phyloP scores from a whole-genome alignment of 1,140 invertebrate species.

The Rhyzopertha dominica region DNA sequence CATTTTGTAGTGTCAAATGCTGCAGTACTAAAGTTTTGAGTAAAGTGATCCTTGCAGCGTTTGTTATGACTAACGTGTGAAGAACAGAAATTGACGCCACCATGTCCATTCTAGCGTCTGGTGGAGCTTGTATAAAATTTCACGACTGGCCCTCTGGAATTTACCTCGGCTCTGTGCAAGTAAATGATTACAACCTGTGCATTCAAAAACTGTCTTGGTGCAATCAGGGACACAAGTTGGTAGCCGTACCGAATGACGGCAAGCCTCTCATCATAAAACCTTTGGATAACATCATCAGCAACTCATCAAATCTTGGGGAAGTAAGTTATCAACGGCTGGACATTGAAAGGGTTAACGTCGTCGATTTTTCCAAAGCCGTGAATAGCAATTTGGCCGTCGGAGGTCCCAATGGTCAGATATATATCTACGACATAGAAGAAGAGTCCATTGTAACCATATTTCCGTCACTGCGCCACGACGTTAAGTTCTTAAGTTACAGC shows the following conservation, averaged over 20 bases:
- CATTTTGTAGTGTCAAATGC: too few species aligned
- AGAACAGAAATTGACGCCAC: too few species aligned
- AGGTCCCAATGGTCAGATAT: slow-evolving; percentile 11
- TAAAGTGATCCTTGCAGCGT: too few species aligned
- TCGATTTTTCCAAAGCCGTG: slow-evolving; percentile 13
- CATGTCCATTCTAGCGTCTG: slow-evolving; percentile 24
- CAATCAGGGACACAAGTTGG: slow-evolving; percentile 13
- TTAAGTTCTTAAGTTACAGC: slow-evolving; percentile 17
- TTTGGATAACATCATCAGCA: not conserved
- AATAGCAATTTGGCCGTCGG: slow-evolving; percentile 15
- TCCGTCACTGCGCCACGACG: slow-evolving; percentile 6
- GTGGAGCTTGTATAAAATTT: slow-evolving; percentile 20
- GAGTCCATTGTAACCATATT: slow-evolving; percentile 3
- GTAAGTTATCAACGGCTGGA: not conserved
- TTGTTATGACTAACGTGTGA: too few species aligned
- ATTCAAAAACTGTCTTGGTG: slow-evolving; percentile 24
- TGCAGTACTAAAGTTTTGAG: too few species aligned
- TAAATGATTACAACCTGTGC: slow-evolving; percentile 1
- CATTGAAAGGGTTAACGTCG: slow-evolving; percentile 1
- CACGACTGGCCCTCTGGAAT: slow-evolving; percentile 20
- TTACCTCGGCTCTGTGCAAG: slow-evolving; percentile 1
- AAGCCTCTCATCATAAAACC: slow-evolving; percentile 7
- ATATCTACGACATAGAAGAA: slow-evolving; percentile 8
- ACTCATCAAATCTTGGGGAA: not conserved
- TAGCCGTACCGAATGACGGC: slow-evolving; percentile 9